Evolutionary conservation across 2,113 vertebrate species (phyloP).

Genomic region (Chloropsis hardwickii): DNA sequence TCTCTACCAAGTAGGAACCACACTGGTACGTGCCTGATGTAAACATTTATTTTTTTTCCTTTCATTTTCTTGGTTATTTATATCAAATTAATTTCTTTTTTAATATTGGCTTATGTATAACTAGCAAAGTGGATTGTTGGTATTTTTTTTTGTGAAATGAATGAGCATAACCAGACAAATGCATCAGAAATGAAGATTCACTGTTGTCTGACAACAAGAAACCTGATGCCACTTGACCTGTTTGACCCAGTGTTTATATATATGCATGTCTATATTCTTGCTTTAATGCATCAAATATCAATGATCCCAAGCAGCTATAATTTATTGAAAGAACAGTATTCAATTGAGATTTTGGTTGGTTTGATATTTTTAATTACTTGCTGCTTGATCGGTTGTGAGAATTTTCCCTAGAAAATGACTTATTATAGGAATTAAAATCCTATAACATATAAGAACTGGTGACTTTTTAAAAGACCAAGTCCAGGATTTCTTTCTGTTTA

Average conservation of each 20-base stretch:
- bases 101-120: not conserved
- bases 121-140: not conserved
- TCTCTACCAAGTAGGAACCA: not conserved
- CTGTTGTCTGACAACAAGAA: not conserved
- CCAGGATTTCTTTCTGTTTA: not conserved
- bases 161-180: not conserved
- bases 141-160: not conserved
- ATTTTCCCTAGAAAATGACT: not conserved
- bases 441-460: accelerated
- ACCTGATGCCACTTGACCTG: not conserved
- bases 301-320: not conserved
- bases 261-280: not conserved
- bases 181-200: not conserved
- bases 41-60: not conserved
- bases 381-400: accelerated
- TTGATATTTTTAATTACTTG: not conserved
- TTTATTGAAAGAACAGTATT: not conserved
- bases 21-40: not conserved
- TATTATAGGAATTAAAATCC: not conserved
- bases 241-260: not conserved
- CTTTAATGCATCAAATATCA: not conserved
- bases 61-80: not conserved
- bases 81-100: not conserved
- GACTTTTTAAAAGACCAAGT: not conserved
- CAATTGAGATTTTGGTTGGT: not conserved